Base-by-base conservation (phyloP, 2,113 vertebrate genomes). In the Chamaea fasciata region DNA sequence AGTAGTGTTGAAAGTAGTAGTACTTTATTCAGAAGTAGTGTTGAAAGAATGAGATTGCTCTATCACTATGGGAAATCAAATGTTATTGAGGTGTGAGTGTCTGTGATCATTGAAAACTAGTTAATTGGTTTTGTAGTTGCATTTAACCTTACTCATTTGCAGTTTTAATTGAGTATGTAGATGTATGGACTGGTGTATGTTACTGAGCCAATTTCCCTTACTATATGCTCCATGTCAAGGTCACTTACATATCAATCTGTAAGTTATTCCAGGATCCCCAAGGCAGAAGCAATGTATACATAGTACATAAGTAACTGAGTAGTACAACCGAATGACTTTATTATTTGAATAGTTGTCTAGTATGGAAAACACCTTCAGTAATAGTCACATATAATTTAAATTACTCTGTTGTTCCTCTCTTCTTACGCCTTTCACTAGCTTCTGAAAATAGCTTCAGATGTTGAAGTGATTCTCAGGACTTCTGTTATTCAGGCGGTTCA, bases 401-500 rank as follows among this genome's bases (percentile, higher is more conserved):
- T 42, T 67, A 59, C 57, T 91, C 18, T 37, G 11, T 75, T 90
- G 35, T 74, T 50, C 44, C 30, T 50, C 21, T 37, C 27, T 79
- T 88, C 37, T 69, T 76, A 46, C 84, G 62, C 63, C 26, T 90
- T 85, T 84, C 82, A 55, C 81, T 96, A 98, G 98, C 92, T 98
- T 81, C 89, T 98, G 69, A 98, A 98, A 97, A 91, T 98, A 71
- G 98, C 95, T 94, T 97, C 98, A 23, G 98, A 98, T 94, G 98
- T 98, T 91, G 98, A 98, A 95, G 78, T 98, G 80, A 91, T 98
- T 81, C 98, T 98, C 41, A 96, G 98, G 94, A 98, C 98, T 85
- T 98, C 97, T 55, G 98, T 98, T 94, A 92, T 98, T 93, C 98
- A 98, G 87, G 98, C 97, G 9, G 83, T 98, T 93, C 98, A 98